Conservation (phyloP, 2,113 vertebrate genomes). For the Heptranchias perlo region DNA sequence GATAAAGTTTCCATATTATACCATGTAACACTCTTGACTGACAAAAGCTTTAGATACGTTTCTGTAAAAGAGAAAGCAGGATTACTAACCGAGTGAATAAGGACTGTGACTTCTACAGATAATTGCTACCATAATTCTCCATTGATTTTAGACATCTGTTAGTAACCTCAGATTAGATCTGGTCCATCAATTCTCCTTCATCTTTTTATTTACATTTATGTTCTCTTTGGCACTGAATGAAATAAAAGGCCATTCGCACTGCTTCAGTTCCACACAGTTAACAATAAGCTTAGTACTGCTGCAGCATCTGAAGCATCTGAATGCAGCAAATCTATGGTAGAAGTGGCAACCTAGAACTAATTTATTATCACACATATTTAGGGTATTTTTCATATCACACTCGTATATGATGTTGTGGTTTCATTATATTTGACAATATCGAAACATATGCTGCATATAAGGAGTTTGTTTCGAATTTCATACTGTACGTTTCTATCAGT, state of each 20-base stretch:
- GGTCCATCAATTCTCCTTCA: background rate
- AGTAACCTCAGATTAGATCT: slow-evolving; percentile 6
- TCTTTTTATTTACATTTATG: slow-evolving; percentile 22
- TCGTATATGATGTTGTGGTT: background rate
- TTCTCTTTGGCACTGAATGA: background rate
- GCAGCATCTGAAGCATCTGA: background rate
- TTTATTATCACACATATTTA: background rate
- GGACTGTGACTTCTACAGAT: background rate
- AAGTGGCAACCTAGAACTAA: background rate
- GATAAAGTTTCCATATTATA: background rate
- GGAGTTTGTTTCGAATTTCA: background rate
- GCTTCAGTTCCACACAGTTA: background rate
- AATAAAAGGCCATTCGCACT: background rate
- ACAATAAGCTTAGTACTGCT: background rate
- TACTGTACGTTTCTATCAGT: background rate
- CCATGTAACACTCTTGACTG: background rate
- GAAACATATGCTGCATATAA: background rate
- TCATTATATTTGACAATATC: background rate
- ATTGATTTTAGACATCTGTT: background rate
- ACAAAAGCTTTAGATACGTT: background rate
- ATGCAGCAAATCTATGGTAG: background rate
- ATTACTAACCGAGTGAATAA: background rate
- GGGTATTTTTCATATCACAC: background rate
- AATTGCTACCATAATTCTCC: slow-evolving; percentile 13
- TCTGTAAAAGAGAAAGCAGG: background rate